These are phyloP conservation scores for Hiodon alosoides DNA, from an alignment of 2,113 vertebrate species.

Conservation along the genomic window DNA sequence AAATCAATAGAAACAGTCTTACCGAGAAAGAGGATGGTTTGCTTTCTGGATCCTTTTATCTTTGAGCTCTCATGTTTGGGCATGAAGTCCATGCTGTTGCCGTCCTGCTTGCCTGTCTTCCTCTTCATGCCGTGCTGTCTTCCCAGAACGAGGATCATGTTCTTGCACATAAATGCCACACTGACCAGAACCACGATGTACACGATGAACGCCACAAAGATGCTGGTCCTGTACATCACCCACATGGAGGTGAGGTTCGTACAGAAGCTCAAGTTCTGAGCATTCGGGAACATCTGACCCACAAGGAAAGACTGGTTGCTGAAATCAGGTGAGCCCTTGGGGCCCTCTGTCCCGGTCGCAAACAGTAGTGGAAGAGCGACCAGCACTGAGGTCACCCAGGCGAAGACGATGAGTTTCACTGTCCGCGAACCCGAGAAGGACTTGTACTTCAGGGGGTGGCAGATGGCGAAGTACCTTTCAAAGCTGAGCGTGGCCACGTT, in stretches of 20 bases:
- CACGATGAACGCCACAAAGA: conserved; percentile 75
- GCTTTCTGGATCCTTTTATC: conserved; percentile 55
- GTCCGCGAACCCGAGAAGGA: conserved; percentile 54
- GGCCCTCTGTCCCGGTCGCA: conserved; percentile 77
- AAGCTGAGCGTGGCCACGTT: conserved; percentile 90
- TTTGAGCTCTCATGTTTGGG: conserved; percentile 43
- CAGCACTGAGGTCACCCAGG: conserved; percentile 75
- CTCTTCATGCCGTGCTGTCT: conserved; percentile 38
- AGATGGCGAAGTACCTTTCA: conserved; percentile 88
- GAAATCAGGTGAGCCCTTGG: conserved; percentile 36
- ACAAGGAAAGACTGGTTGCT: conserved; percentile 12
- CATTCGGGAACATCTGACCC: not conserved
- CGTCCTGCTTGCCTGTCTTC: conserved; percentile 11
- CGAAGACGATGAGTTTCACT: conserved; percentile 70
- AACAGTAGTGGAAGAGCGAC: conserved; percentile 81
- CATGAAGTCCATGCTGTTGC: not conserved
- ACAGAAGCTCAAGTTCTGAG: conserved; percentile 81
- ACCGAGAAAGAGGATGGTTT: conserved; percentile 57
- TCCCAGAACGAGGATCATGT: conserved; percentile 75
- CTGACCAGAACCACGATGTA: conserved; percentile 74
- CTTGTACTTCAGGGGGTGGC: conserved; percentile 85
- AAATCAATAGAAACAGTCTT: not conserved
- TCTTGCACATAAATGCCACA: conserved; percentile 82
- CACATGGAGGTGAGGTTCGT: conserved; percentile 78
- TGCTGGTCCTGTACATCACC: conserved; percentile 74